Evolutionary conservation across 2,888 invertebrate genomes (phyloP).

Genomic region (Nemurella pictetii): DNA sequence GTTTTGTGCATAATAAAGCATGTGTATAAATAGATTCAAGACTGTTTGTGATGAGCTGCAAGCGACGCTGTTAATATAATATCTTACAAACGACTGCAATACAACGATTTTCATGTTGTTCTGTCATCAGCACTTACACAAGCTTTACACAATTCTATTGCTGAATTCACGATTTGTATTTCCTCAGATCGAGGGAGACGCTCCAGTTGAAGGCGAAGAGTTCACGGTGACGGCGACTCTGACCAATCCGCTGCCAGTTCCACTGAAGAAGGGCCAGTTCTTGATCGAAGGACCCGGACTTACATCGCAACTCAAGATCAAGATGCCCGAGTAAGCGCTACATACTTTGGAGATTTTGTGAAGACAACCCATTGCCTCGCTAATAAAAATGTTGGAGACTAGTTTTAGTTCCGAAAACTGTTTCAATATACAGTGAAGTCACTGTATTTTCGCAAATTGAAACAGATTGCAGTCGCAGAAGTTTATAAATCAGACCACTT

Average conservation of each 20-base stretch:
- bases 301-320: constrained; percentile 71
- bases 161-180: too few species aligned
- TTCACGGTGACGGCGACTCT: constrained; percentile 66
- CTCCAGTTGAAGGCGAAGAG: constrained; percentile 53
- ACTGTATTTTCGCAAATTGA: background rate
- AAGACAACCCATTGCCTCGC: too few species aligned
- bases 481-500: background rate
- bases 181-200: constrained; percentile 51
- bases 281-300: constrained; percentile 82
- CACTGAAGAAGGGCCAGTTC: constrained; percentile 76
- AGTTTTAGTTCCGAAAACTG: too few species aligned
- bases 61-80: too few species aligned
- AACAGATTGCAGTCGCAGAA: background rate
- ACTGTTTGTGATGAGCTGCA: too few species aligned
- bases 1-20: too few species aligned
- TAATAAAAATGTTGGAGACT: too few species aligned
- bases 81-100: too few species aligned
- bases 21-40: too few species aligned
- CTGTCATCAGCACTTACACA: too few species aligned
- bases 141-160: too few species aligned
- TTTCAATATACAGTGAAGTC: background rate
- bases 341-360: background rate
- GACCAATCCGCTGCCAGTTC: constrained; percentile 80
- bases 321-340: constrained; percentile 59
- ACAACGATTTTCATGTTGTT: too few species aligned